phyloP scores from a whole-genome alignment of 2,797 vertebrate genomes.

The Notoglanidium macrostoma region DNA sequence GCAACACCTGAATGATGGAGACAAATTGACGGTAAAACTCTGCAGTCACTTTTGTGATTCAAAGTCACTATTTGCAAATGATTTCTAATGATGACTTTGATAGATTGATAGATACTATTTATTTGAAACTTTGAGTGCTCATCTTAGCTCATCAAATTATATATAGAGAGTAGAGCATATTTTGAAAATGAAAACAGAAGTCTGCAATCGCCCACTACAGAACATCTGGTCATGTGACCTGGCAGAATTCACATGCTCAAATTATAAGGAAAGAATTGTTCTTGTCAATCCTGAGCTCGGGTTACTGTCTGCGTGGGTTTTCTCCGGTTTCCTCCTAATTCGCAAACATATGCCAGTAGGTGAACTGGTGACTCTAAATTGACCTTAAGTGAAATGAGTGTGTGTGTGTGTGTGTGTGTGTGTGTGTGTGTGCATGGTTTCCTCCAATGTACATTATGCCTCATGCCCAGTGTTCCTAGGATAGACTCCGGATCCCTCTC shows the following conservation, averaged over 20 bases:
- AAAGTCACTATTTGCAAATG: neutral
- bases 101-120: neutral
- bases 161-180: neutral
- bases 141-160: neutral
- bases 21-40: constrained; percentile 12
- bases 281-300: neutral
- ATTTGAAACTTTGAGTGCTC: neutral
- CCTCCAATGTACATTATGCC: neutral
- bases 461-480: neutral
- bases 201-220: neutral
- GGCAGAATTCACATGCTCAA: neutral
- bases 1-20: constrained; percentile 27
- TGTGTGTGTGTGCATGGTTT: neutral
- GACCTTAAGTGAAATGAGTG: neutral
- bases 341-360: neutral
- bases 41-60: neutral
- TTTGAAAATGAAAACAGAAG: neutral
- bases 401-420: neutral
- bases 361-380: constrained; percentile 6
- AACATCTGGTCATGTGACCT: neutral
- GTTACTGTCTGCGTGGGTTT: constrained; percentile 25
- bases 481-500: neutral
- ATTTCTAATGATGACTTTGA: neutral
- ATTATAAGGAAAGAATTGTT: constrained; percentile 6
- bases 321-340: constrained; percentile 25